A percentile compares a stretch with the other conserved stretches of the same genome.
These are phyloP conservation scores for Drosophila rellima DNA, from an alignment of 2,888 invertebrate genomes.

Conservation along the genomic window DNA sequence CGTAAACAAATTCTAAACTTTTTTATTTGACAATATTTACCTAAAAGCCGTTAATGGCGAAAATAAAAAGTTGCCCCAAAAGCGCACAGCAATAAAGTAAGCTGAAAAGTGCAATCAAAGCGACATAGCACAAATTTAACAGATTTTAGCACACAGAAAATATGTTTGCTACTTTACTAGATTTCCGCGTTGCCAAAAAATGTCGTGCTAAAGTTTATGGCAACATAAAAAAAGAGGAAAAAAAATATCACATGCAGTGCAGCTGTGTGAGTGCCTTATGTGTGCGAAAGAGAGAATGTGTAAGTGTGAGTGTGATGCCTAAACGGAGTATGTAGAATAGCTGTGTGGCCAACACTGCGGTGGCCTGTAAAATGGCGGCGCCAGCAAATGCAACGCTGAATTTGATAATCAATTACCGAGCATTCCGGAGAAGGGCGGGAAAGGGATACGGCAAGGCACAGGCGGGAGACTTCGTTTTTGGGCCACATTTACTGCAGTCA, in stretches of 20 bases:
- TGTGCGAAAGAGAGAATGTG: neutral
- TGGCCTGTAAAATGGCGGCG: constrained; percentile 46
- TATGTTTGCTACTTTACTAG: constrained; percentile 56
- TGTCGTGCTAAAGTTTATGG: constrained; percentile 44
- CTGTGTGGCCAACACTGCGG: constrained; percentile 43
- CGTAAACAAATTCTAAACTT: too few species aligned
- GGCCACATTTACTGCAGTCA: constrained; percentile 56
- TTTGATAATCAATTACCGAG: constrained; percentile 80
- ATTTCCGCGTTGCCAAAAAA: constrained; percentile 54
- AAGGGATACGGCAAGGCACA: neutral
- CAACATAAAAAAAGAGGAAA: constrained; percentile 21
- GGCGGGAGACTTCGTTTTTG: constrained; percentile 20
- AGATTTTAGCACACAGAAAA: constrained; percentile 76
- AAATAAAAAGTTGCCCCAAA: neutral
- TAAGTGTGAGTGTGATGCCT: constrained; percentile 19
- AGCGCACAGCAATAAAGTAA: constrained; percentile 44
- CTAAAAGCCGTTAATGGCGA: neutral
- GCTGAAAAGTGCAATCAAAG: constrained; percentile 66
- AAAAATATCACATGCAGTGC: constrained; percentile 12
- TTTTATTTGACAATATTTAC: too few species aligned
- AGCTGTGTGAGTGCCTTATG: neutral
- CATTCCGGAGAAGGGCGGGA: neutral
- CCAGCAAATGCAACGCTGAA: constrained; percentile 67
- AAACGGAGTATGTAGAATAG: constrained; percentile 39
- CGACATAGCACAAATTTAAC: constrained; percentile 64